Conservation (phyloP, 2,113 vertebrate genomes). For the Catagonus wagneri region DNA sequence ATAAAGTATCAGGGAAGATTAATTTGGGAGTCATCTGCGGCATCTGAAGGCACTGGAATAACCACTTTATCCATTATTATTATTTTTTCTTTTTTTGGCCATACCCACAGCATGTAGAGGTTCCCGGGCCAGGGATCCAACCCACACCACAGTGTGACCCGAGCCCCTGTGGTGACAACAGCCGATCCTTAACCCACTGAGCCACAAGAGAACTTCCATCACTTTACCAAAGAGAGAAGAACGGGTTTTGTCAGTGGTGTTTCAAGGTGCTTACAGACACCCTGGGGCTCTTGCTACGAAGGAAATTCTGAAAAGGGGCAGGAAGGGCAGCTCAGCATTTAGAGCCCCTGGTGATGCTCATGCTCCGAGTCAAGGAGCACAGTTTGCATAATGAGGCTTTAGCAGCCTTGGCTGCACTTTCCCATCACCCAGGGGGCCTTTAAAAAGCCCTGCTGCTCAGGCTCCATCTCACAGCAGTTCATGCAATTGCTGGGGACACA, state of each 20-base stretch:
- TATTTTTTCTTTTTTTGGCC: too few species aligned
- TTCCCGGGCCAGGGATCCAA: too few species aligned
- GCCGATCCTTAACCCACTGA: not conserved
- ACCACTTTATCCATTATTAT: not conserved
- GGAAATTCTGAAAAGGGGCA: not conserved
- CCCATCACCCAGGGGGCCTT: not conserved
- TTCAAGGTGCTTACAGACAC: not conserved
- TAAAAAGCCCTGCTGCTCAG: not conserved
- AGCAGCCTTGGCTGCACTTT: not conserved
- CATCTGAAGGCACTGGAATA: too few species aligned
- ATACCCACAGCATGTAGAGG: too few species aligned
- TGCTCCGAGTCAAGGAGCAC: rapidly evolving
- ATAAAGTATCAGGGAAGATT: not conserved
- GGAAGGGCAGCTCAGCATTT: not conserved
- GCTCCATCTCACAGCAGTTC: not conserved
- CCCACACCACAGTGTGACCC: too few species aligned
- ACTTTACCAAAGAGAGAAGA: not conserved
- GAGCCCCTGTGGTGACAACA: too few species aligned
- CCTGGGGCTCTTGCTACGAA: not conserved
- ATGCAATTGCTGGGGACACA: not conserved
- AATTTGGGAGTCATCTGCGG: not conserved
- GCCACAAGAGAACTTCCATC: not conserved
- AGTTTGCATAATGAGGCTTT: not conserved
- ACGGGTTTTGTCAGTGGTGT: not conserved
- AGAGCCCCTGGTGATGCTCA: too few species aligned